Conservation (phyloP, 2,113 vertebrate genomes). For the Grantiella picta region DNA sequence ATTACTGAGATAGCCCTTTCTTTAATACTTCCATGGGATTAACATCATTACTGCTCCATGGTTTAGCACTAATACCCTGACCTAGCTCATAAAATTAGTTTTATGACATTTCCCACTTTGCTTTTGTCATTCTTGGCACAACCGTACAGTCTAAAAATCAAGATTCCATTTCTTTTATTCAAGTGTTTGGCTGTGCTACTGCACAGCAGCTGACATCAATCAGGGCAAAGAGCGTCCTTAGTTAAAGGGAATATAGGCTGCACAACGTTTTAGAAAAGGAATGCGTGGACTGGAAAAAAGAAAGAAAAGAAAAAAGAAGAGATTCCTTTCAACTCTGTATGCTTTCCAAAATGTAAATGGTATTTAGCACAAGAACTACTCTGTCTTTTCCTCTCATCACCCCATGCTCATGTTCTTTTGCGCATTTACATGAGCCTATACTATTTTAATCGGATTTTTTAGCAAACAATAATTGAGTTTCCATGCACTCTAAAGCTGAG, state of each 20-base stretch:
- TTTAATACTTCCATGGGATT: conserved; percentile 31
- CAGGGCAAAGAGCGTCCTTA: conserved; percentile 46
- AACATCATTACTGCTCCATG: conserved; percentile 24
- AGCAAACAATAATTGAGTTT: not conserved
- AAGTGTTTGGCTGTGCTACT: conserved; percentile 55
- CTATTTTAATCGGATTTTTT: not conserved
- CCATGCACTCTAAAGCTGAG: not conserved
- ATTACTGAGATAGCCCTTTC: conserved; percentile 45
- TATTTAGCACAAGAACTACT: not conserved
- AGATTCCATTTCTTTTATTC: conserved; percentile 70
- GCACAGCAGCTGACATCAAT: conserved; percentile 72
- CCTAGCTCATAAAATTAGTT: conserved; percentile 47
- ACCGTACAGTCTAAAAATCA: conserved; percentile 16
- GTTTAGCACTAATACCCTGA: conserved; percentile 36
- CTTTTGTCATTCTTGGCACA: conserved; percentile 64
- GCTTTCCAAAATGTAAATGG: not conserved
- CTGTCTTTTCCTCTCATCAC: not conserved
- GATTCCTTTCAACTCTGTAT: not conserved
- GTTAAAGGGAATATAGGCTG: conserved; percentile 6
- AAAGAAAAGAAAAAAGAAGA: not conserved
- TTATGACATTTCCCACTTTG: conserved; percentile 54
- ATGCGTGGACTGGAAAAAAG: not conserved
- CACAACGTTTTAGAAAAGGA: conserved; percentile 1
- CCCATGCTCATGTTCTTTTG: not conserved
- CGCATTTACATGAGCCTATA: not conserved